A percentile compares a stretch with the other conserved stretches of the same genome.
phyloP scores from a whole-genome alignment of 2,888 invertebrate species.

The Cylindroiulus punctatus region DNA sequence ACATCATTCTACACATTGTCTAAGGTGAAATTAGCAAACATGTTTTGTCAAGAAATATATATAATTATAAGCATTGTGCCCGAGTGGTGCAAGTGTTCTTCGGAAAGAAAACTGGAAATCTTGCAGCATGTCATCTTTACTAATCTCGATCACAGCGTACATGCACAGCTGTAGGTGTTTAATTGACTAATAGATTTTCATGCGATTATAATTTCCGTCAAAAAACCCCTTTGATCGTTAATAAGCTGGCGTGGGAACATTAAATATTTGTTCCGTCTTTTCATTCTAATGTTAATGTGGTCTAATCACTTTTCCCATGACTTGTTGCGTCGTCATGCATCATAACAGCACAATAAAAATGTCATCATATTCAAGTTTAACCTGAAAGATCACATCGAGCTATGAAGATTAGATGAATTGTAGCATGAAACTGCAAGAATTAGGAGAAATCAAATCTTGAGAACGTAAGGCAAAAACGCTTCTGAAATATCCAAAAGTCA shows the following conservation, averaged over 20 bases:
- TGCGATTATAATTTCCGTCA: background rate
- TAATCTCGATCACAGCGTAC: background rate
- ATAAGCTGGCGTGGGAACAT: background rate
- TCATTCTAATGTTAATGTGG: background rate
- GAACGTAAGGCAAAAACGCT: background rate
- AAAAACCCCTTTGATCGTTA: background rate
- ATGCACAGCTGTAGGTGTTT: background rate
- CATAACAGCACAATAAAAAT: background rate
- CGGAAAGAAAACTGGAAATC: too few species aligned
- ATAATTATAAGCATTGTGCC: too few species aligned
- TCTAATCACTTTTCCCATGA: background rate
- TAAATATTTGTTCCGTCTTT: background rate
- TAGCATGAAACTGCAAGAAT: too few species aligned
- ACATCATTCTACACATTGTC: too few species aligned
- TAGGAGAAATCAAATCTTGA: background rate
- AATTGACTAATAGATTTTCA: background rate
- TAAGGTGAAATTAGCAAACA: too few species aligned
- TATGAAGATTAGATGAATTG: too few species aligned
- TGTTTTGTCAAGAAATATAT: too few species aligned
- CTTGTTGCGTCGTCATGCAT: background rate
- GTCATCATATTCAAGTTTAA: background rate
- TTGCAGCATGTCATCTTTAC: background rate
- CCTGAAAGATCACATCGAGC: background rate
- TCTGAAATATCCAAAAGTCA: constrained; percentile 12
- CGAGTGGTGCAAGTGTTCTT: too few species aligned